A percentile compares a stretch with the other conserved stretches of the same genome.
Conservation (phyloP, 2,113 vertebrate genomes). For the Pogonocichla stellata region DNA sequence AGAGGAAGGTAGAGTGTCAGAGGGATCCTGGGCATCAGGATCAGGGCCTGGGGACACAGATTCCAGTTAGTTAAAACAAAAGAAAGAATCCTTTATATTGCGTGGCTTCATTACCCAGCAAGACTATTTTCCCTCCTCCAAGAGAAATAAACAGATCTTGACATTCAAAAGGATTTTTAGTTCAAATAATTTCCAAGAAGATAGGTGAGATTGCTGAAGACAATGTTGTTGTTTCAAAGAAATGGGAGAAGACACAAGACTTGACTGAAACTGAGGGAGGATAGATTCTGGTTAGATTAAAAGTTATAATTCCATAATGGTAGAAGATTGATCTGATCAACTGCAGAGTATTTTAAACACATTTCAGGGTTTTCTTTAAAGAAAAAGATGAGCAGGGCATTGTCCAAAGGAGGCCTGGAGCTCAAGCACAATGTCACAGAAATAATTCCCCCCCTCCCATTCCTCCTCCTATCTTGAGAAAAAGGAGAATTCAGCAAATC, state of each 20-base stretch:
- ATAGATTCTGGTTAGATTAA: conserved; percentile 25
- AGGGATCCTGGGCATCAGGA: not conserved
- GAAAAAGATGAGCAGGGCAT: not conserved
- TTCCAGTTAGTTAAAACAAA: conserved; percentile 39
- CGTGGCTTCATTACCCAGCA: not conserved
- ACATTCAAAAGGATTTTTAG: conserved; percentile 47
- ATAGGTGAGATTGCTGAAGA: conserved; percentile 8
- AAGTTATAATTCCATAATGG: conserved; percentile 41
- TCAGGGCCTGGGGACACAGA: not conserved
- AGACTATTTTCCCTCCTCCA: conserved; percentile 36
- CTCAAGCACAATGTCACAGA: conserved; percentile 42
- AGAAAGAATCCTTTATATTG: conserved; percentile 12
- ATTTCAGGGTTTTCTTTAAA: not conserved
- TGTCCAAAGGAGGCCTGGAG: not conserved
- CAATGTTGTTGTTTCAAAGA: conserved; percentile 21
- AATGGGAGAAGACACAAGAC: not conserved
- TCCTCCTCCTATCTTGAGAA: not conserved
- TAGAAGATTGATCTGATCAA: conserved; percentile 44
- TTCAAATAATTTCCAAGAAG: conserved; percentile 49
- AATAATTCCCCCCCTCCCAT: conserved; percentile 15
- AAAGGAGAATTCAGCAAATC: conserved; percentile 20
- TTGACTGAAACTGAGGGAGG: conserved; percentile 13
- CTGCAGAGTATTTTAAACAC: not conserved
- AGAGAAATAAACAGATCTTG: conserved; percentile 58
- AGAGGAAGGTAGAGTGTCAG: not conserved